Evolutionary conservation across 2,113 vertebrate genomes (phyloP), one percentile per base, ranked within the genome.

Genomic region (Microtus ochrogaster): DNA sequence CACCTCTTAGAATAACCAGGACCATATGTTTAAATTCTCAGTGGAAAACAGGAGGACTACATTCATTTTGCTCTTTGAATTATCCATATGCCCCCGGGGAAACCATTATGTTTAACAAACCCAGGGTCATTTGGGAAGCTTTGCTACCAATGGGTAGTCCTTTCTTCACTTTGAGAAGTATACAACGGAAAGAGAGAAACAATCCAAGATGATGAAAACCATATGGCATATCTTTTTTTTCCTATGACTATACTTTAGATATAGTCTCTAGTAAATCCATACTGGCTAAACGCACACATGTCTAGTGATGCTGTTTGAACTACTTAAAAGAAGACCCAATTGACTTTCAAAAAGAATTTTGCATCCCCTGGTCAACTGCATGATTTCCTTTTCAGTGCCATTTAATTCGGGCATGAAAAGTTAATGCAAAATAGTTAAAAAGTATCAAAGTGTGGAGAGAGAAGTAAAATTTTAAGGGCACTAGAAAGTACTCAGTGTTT

Each of bases 11-110:
- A 86, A 85, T 96, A 89, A 97, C 92, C 90, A 96, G 70, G 68
- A 94, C 77, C 96, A 85, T 74, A 91, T 97, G 96, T 79, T 97
- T 83, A 92, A 87, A 95, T 84, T 91, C 79, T 96, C 36, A 76
- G 49, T 94, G 92, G 94, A 94, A 96, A 92, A 72, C 63, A 85
- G 76, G 49, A 96, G 44, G 55, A 74, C 85, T 89, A 65, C 55
- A 83, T 94, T 97, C 92, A 92, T 94, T 96, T 88, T 95, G 90
- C 94, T 89, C 91, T 94, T 91, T 94, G 91, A 97, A 94, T 95
- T 95, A 91, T 94, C 91, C 55, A 44, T 41, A n/a, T 33, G 63
- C 73, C 91, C 94, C 88, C 0, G 2, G 88, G 88, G 94, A 97
- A 96, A 95, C 91, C 90, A 94, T 92, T 90, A 91, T 14, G n/a